Evolutionary conservation across 2,113 vertebrate species (phyloP).

Genomic region (Mobula hypostoma): DNA sequence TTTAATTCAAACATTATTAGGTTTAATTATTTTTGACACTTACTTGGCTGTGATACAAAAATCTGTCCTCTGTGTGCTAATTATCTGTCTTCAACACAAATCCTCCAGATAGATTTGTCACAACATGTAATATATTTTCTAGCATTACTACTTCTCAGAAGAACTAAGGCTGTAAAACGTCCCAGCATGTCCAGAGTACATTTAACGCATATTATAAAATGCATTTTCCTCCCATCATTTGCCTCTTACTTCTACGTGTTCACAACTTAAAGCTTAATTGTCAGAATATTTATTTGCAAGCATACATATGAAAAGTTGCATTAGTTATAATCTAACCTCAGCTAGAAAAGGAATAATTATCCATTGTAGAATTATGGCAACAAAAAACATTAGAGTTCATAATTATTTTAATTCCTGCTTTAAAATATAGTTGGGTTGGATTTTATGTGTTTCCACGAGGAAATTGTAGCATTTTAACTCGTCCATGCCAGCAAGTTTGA

Average conservation of each 20-base stretch:
- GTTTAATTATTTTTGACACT: neutral
- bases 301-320: neutral
- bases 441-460: no score
- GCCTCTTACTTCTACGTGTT: neutral
- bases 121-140: neutral
- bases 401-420: neutral
- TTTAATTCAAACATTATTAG: neutral
- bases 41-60: neutral
- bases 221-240: neutral
- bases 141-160: neutral
- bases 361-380: neutral
- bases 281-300: neutral
- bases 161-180: neutral
- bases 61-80: conserved; percentile 22
- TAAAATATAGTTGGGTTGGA: neutral
- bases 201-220: neutral
- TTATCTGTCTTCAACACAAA: conserved; percentile 5
- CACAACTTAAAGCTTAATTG: neutral
- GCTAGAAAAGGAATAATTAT: neutral
- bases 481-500: no score
- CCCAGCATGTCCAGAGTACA: neutral
- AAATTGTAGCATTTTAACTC: no score
- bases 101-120: conserved; percentile 1
- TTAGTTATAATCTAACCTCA: neutral
- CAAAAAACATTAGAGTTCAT: neutral